These are phyloP conservation scores for Trichosurus vulpecula DNA, from an alignment of 2,797 vertebrate species.

Conservation along the genomic window DNA sequence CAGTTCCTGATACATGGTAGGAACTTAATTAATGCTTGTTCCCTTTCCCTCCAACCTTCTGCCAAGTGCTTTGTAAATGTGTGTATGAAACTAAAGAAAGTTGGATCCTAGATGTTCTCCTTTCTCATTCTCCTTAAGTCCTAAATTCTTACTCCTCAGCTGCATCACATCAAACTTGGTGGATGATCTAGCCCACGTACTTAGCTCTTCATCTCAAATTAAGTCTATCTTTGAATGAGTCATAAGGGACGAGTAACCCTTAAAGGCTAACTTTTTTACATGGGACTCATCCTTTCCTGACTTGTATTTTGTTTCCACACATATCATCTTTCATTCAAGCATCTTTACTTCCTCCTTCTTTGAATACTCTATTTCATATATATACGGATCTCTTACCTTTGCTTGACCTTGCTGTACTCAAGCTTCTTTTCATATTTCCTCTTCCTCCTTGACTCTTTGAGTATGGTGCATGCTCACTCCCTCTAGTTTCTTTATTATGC, in stretches of 20 bases:
- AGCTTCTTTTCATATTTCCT: background rate
- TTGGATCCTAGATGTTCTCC: background rate
- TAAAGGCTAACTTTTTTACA: background rate
- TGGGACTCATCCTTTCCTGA: background rate
- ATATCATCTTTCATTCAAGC: too few species aligned
- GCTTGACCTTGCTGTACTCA: constrained; percentile 33
- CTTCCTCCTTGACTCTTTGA: constrained; percentile 5
- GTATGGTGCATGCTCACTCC: background rate
- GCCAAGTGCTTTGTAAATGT: background rate
- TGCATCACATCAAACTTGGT: background rate
- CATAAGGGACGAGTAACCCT: background rate
- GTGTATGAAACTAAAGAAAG: background rate
- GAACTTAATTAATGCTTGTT: background rate
- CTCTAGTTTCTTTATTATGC: background rate
- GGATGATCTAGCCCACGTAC: background rate
- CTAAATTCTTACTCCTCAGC: background rate
- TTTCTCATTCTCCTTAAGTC: background rate
- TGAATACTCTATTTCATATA: background rate
- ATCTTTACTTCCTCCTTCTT: background rate
- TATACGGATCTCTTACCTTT: constrained; percentile 18
- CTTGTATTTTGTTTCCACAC: background rate
- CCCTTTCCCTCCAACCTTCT: background rate
- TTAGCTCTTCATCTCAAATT: background rate
- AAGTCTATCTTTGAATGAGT: constrained; percentile 11
- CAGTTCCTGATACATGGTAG: background rate